Evolutionary conservation across 2,888 invertebrate genomes (phyloP).

Genomic region (Melanophora roralis): DNA sequence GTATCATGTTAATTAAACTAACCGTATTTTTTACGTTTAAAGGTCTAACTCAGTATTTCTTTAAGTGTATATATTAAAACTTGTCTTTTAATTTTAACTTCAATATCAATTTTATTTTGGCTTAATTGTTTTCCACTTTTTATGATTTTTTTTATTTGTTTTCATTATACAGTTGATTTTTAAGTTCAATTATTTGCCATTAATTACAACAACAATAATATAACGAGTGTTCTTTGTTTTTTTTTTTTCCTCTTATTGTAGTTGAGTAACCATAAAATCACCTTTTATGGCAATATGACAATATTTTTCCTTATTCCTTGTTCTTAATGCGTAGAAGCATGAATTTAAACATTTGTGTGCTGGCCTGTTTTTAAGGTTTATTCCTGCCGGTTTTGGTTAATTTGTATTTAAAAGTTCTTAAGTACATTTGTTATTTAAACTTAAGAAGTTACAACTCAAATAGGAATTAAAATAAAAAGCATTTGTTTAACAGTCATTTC

Average conservation of each 20-base stretch:
- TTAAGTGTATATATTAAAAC: neutral
- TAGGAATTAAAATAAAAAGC: too few relatives aligned
- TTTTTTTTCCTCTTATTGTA: constrained; percentile 9
- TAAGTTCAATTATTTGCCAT: constrained; percentile 73
- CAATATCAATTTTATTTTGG: constrained; percentile 35
- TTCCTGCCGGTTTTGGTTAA: constrained; percentile 59
- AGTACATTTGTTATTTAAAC: too few relatives aligned
- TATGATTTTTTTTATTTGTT: neutral
- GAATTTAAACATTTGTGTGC: neutral
- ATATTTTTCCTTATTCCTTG: constrained; percentile 24
- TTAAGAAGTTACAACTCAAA: too few relatives aligned
- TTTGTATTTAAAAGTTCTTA: constrained; percentile 62
- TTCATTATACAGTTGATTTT: constrained; percentile 59
- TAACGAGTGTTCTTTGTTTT: neutral
- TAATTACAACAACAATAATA: constrained; percentile 69
- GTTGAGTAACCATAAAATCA: constrained; percentile 55
- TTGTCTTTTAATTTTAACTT: constrained; percentile 35
- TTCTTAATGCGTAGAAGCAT: neutral
- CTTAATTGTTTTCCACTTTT: constrained; percentile 15
- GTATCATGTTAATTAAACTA: too few relatives aligned
- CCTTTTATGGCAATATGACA: constrained; percentile 56
- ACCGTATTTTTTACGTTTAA: too few relatives aligned
- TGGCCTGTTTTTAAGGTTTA: constrained; percentile 40
- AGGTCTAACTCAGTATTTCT: neutral
- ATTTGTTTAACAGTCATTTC: too few relatives aligned